Evolutionary conservation across 2,113 vertebrate genomes (phyloP), one percentile per base, ranked within the genome.

Genomic region (Pholis gunnellus): DNA sequence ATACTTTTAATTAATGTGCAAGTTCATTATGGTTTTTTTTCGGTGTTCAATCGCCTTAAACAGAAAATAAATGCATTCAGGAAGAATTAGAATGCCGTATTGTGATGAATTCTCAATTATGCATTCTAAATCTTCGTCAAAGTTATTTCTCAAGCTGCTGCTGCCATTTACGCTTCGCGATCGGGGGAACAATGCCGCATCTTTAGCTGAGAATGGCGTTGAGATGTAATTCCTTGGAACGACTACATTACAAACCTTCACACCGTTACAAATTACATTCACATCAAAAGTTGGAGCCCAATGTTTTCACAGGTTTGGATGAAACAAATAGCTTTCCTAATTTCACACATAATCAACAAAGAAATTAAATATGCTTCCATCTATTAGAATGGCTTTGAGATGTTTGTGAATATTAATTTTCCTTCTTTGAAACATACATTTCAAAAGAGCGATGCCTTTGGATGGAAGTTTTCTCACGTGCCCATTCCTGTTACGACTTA

Each of bases 1-100:
- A 89, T 83, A 71, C 25, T 85, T 85, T 86, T 88, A 92, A 89
- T 89, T 88, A 75, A 66, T 66, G 29, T 52, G 54, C 48, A 68
- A 75, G 70, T 72, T 84, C 52, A 79, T 88, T 81, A 31, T 40
- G 42, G 13, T 13, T 60, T 71, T 52, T 52, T 75, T 77, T 50
- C 72, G 27, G 13, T 36, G 46, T 78, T 79, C 79, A 79, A 17
- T 70, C 4, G 13, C 46, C 54, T 85, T 72, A 79, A 78, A 73
- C 10, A 40, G 65, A 81, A 82, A 50, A 79, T 77, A 79, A 85
- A 84, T 70, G 56, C 40, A 81, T 52, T 80, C 54, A 68, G 66
- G 52, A 81, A 67, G 79, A 63, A 67, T 56, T 67, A 63, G 20
- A 86, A 79, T n/a, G 52, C 22, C 0, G 40, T n/a, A 22, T 68